These are phyloP conservation scores for Bembecia ichneumoniformis DNA, from an alignment of 2,888 invertebrate species.

Conservation along the genomic window DNA sequence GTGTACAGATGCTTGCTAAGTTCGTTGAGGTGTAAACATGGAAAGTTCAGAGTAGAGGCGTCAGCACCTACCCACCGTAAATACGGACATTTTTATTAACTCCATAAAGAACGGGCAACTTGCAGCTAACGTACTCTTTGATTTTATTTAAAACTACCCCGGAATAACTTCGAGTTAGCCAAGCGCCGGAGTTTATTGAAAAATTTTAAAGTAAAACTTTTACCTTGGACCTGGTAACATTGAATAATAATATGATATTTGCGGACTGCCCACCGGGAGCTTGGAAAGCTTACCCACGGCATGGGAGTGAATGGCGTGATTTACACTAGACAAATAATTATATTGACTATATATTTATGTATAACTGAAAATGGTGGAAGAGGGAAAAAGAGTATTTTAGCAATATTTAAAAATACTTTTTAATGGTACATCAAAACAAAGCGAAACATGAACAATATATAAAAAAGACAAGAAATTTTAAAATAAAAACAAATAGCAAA, in stretches of 20 bases:
- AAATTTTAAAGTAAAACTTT: slow-evolving; percentile 16
- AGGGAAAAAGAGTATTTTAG: too few species aligned
- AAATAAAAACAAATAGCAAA: too few species aligned
- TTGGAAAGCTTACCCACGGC: background rate
- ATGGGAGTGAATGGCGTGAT: background rate
- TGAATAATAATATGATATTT: background rate
- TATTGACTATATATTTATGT: too few species aligned
- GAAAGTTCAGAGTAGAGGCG: background rate
- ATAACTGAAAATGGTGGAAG: too few species aligned
- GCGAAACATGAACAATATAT: too few species aligned
- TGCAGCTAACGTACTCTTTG: slow-evolving; percentile 23
- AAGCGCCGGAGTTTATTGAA: slow-evolving; percentile 24
- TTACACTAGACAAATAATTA: too few species aligned
- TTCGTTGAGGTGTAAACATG: background rate
- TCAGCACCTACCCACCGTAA: slow-evolving; percentile 10
- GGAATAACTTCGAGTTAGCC: slow-evolving; percentile 27
- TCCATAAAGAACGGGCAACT: slow-evolving; percentile 25
- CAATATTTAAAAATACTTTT: too few species aligned
- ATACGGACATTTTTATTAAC: slow-evolving; percentile 30
- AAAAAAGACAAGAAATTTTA: too few species aligned
- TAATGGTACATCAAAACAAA: too few species aligned
- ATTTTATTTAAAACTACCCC: slow-evolving; percentile 37
- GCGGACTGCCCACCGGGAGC: background rate
- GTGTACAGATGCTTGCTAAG: too few species aligned
- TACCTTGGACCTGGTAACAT: background rate